Evolutionary conservation across 2,888 invertebrate species (phyloP).

Genomic region (Dryobotodes eremita): DNA sequence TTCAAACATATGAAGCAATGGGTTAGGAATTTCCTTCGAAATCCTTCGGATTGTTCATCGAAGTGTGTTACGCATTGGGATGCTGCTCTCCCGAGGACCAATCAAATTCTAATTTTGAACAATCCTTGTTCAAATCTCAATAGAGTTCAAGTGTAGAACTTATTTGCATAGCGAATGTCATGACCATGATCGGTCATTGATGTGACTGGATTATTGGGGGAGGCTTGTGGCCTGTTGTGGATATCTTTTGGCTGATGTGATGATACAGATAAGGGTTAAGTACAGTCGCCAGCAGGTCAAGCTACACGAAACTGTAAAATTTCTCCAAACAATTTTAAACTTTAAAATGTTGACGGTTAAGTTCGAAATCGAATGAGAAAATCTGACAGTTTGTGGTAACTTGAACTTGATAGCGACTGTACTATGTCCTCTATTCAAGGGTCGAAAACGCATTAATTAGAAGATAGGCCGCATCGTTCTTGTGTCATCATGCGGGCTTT

Average conservation of each 20-base stretch:
- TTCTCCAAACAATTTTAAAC: no score
- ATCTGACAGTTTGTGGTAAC: no score
- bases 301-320: no score
- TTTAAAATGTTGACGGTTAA: no score
- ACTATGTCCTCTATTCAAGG: background rate
- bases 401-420: no score
- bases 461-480: background rate
- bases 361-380: no score
- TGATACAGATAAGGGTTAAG: background rate
- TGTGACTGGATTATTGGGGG: background rate
- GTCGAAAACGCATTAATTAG: background rate
- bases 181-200: background rate
- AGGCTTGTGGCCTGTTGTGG: no score
- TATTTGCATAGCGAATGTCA: slow-evolving; percentile 1
- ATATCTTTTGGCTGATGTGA: background rate
- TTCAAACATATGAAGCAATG: background rate
- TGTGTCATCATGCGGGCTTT: background rate
- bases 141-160: background rate
- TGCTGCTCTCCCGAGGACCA: background rate
- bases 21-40: background rate
- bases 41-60: background rate
- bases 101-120: background rate
- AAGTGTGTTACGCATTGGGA: background rate
- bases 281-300: background rate
- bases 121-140: background rate